Conservation (phyloP, 2,888 invertebrate species). For the Tricholauxania praeusta region DNA sequence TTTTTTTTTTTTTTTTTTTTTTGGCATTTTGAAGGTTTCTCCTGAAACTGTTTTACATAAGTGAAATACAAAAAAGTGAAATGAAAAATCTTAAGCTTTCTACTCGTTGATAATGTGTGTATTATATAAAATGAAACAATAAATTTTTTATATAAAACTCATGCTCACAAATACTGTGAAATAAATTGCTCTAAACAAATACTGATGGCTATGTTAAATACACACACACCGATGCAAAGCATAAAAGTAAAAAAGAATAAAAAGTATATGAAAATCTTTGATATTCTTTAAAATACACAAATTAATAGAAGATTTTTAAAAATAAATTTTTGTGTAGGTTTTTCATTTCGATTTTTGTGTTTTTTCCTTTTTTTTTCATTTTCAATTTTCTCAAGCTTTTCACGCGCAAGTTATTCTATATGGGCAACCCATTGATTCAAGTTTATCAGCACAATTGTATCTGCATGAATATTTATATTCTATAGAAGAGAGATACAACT, state of each 20-base stretch:
- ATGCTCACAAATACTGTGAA: no score
- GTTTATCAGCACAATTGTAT: not conserved
- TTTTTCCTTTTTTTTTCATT: slow-evolving; percentile 27
- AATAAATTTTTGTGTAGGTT: slow-evolving; percentile 22
- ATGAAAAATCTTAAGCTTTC: no score
- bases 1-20: not conserved
- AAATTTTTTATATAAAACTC: no score
- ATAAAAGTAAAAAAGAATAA: not conserved
- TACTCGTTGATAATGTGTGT: no score
- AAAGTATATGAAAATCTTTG: not conserved
- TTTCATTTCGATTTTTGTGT: slow-evolving; percentile 35
- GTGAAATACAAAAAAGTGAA: no score
- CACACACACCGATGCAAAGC: not conserved
- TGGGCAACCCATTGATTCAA: not conserved
- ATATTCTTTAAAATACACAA: not conserved
- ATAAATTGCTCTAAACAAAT: no score
- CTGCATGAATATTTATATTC: not conserved
- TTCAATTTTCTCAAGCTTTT: slow-evolving; percentile 30
- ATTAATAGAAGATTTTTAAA: slow-evolving; percentile 5
- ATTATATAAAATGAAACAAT: no score
- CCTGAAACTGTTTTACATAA: not conserved
- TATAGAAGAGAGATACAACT: not conserved
- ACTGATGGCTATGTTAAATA: no score
- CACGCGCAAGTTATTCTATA: not conserved
- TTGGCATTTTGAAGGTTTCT: not conserved